Evolutionary conservation across 2,888 invertebrate species (phyloP).

Genomic region (Automeris io): DNA sequence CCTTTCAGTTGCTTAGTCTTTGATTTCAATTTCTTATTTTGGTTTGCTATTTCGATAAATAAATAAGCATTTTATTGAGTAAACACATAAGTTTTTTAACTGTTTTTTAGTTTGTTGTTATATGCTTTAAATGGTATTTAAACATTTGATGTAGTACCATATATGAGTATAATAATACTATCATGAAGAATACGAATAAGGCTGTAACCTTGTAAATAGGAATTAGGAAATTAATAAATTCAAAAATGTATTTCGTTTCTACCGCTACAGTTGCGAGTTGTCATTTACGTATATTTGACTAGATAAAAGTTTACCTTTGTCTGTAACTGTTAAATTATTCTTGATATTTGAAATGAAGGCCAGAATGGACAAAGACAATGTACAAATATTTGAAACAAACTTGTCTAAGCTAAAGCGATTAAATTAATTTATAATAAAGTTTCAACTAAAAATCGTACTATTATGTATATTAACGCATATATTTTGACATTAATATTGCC

Average conservation of each 20-base stretch:
- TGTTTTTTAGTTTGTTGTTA: too few species aligned
- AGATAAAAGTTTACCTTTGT: not conserved
- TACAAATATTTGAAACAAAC: not conserved
- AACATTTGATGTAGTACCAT: too few species aligned
- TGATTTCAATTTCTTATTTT: too few species aligned
- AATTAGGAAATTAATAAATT: not conserved
- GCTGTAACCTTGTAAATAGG: not conserved
- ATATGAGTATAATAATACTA: too few species aligned
- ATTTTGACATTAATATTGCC: not conserved
- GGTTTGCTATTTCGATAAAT: too few species aligned
- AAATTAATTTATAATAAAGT: not conserved
- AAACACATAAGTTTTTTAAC: too few species aligned
- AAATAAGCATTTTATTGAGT: too few species aligned
- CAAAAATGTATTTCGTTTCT: not conserved
- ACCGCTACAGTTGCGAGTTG: not conserved
- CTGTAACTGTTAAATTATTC: not conserved
- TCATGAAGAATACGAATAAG: too few species aligned
- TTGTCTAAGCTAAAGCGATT: not conserved
- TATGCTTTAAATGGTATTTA: too few species aligned
- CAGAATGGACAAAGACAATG: not conserved
- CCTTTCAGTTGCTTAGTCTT: too few species aligned
- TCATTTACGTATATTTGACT: not conserved
- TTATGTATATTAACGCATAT: not conserved
- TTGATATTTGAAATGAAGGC: not conserved
- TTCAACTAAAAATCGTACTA: not conserved